phyloP scores from a whole-genome alignment of 2,888 invertebrate genomes.

The Pomacea canaliculata region DNA sequence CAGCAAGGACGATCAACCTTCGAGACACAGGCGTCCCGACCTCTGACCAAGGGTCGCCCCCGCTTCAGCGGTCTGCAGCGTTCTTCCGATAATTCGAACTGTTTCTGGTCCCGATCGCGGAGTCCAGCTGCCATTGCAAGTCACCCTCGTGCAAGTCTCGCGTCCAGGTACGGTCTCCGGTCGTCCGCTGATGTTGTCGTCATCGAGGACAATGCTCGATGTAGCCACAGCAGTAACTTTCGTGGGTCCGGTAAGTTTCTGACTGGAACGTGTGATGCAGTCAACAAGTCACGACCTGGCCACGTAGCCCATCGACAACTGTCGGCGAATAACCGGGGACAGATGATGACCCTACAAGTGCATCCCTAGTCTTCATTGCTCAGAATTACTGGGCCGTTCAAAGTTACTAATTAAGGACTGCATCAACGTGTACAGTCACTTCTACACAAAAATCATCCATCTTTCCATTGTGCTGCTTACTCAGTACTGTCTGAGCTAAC shows the following conservation, averaged over 20 bases:
- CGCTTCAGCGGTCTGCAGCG: too few relatives aligned
- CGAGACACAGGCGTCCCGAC: neutral
- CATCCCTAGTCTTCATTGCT: too few relatives aligned
- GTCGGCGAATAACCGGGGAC: constrained; percentile 4
- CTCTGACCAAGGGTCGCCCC: too few relatives aligned
- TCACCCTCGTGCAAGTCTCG: neutral
- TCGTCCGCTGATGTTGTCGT: constrained; percentile 14
- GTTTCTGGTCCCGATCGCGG: neutral
- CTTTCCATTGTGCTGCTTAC: too few relatives aligned
- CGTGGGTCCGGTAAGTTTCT: neutral
- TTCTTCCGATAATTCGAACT: neutral
- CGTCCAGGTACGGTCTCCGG: neutral
- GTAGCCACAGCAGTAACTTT: neutral
- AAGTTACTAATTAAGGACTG: too few relatives aligned
- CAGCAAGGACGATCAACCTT: neutral
- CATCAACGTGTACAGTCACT: too few relatives aligned
- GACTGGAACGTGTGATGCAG: too few relatives aligned
- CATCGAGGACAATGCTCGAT: constrained; percentile 10
- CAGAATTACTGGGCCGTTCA: too few relatives aligned
- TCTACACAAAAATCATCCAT: too few relatives aligned
- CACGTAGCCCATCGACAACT: constrained; percentile 22
- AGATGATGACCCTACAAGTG: neutral
- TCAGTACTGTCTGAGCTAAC: too few relatives aligned
- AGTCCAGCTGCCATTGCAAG: constrained; percentile 17
- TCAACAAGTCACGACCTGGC: neutral